phyloP scores from a whole-genome alignment of 1,140 invertebrate species.

The Habropoda laboriosa region DNA sequence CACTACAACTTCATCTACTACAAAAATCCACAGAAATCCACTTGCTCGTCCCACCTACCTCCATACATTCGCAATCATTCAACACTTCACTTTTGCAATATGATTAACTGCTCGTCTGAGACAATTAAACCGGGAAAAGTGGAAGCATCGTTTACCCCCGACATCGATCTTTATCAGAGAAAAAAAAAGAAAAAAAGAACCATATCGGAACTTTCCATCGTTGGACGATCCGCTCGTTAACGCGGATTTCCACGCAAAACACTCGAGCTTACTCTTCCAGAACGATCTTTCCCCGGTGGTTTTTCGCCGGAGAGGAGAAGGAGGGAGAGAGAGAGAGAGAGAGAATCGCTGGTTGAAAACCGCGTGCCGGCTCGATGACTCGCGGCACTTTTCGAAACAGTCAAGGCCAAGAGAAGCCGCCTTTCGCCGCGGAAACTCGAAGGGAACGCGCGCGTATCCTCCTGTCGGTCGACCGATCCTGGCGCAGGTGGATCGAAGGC shows the following conservation, averaged over 20 bases:
- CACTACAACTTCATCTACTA: too few relatives aligned
- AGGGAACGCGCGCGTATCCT: constrained; percentile 24
- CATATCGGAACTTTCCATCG: constrained; percentile 14
- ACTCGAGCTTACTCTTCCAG: background rate
- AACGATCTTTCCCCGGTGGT: background rate
- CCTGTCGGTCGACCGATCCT: constrained; percentile 28
- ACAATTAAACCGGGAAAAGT: background rate
- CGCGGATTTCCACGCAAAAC: background rate
- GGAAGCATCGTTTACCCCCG: too few relatives aligned
- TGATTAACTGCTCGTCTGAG: background rate
- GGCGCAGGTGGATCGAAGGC: constrained; percentile 48
- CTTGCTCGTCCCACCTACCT: too few relatives aligned
- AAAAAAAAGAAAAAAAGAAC: too few relatives aligned
- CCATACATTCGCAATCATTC: too few relatives aligned
- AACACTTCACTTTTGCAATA: too few relatives aligned
- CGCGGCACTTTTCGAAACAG: constrained; percentile 24
- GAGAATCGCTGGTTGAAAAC: constrained; percentile 16
- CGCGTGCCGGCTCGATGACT: constrained; percentile 11
- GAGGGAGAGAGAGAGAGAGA: too few relatives aligned
- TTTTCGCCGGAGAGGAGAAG: background rate
- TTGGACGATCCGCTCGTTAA: background rate
- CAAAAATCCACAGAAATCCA: too few relatives aligned
- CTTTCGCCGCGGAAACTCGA: constrained; percentile 51
- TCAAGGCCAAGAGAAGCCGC: constrained; percentile 51
- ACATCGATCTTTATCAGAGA: background rate